phyloP scores from a whole-genome alignment of 2,888 invertebrate species.

The Spialia ferax region DNA sequence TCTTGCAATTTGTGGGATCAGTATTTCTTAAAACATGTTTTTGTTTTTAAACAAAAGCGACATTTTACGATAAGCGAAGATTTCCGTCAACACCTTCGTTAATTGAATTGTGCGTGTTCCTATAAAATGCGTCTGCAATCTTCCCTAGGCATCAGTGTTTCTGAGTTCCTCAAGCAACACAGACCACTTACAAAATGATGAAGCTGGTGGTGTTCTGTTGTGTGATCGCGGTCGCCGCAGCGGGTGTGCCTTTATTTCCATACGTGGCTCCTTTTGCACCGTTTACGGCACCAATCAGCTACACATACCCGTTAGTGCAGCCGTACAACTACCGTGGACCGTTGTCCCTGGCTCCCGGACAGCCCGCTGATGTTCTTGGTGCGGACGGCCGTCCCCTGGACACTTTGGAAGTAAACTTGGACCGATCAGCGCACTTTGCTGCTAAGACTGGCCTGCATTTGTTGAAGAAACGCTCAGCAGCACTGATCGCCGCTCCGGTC shows the following conservation, averaged over 20 bases:
- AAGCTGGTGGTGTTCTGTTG: slow-evolving; percentile 88
- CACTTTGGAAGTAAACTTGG: slow-evolving; percentile 78
- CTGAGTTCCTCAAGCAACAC: slow-evolving; percentile 66
- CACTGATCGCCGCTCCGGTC: slow-evolving; percentile 41
- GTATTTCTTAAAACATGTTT: slow-evolving; percentile 13
- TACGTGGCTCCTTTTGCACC: slow-evolving; percentile 48
- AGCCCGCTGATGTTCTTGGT: slow-evolving; percentile 75
- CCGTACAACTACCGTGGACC: slow-evolving; percentile 66
- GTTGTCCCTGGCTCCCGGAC: slow-evolving; percentile 74
- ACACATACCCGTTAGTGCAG: slow-evolving; percentile 50
- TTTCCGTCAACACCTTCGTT: slow-evolving; percentile 62
- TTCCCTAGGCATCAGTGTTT: slow-evolving; percentile 68
- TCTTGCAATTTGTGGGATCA: slow-evolving; percentile 18
- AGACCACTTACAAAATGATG: slow-evolving; percentile 80
- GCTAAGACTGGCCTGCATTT: slow-evolving; percentile 72
- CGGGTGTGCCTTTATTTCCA: slow-evolving; percentile 50
- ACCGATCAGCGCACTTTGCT: slow-evolving; percentile 74
- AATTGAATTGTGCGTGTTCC: slow-evolving; percentile 51
- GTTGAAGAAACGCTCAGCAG: slow-evolving; percentile 61
- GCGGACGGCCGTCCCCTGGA: slow-evolving; percentile 78
- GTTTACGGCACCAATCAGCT: slow-evolving; percentile 46
- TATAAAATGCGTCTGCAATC: slow-evolving; percentile 66
- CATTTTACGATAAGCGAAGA: slow-evolving; percentile 65
- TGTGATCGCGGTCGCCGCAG: slow-evolving; percentile 85
- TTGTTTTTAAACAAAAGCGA: slow-evolving; percentile 56